Conservation (phyloP, 2,888 invertebrate genomes). For the Seira musarum region DNA sequence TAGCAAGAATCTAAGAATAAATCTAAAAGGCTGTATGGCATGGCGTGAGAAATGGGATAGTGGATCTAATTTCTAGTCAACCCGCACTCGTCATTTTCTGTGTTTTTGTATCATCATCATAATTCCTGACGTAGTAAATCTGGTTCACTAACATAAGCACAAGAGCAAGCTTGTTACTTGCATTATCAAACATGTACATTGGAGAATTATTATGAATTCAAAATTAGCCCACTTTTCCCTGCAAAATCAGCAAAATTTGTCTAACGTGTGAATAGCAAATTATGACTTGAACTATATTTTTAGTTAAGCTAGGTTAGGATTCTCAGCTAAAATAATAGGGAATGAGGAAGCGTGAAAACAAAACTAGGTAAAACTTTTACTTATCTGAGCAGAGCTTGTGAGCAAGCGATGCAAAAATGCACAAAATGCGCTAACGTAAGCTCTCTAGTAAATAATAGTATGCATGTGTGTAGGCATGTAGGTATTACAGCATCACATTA, state of each 20-base stretch:
- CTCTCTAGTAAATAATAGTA: not conserved
- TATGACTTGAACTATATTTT: slow-evolving; percentile 25
- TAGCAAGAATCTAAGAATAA: too few species aligned
- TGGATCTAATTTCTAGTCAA: not conserved
- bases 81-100: not conserved
- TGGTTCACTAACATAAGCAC: not conserved
- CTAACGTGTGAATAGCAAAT: not conserved
- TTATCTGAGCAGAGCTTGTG: not conserved
- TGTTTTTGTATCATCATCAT: not conserved
- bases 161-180: not conserved
- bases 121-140: not conserved
- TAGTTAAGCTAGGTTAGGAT: slow-evolving; percentile 46
- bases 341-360: slow-evolving; percentile 6
- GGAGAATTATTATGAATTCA: not conserved
- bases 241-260: not conserved
- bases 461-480: not conserved
- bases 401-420: not conserved
- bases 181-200: too few species aligned
- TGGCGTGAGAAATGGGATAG: not conserved
- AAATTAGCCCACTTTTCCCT: not conserved
- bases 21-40: too few species aligned
- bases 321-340: slow-evolving; percentile 2
- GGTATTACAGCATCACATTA: not conserved
- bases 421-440: not conserved
- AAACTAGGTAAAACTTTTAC: not conserved